Percentiles rank a stretch among this genome's conserved stretches.
These are phyloP conservation scores for Staurois parvus DNA, from an alignment of 2,797 vertebrate species.

Conservation along the genomic window DNA sequence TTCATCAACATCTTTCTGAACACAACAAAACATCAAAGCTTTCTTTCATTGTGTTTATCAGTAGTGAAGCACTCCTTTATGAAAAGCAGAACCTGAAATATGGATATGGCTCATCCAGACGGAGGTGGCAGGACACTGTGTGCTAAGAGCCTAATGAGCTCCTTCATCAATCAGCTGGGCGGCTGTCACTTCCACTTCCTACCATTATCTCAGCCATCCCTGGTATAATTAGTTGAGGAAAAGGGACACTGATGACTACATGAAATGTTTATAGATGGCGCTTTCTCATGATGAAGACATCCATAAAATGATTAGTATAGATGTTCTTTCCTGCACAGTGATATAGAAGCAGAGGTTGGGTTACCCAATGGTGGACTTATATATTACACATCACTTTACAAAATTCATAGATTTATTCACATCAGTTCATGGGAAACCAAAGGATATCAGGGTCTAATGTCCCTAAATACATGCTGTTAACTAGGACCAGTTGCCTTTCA, in stretches of 20 bases:
- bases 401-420: not conserved
- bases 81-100: conserved; percentile 67
- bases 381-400: not conserved
- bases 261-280: not conserved
- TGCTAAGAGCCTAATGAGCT: conserved; percentile 65
- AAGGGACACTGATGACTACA: not conserved
- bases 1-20: conserved; percentile 28
- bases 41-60: conserved; percentile 59
- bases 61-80: conserved; percentile 68
- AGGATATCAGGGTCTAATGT: too few relatives aligned
- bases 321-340: too few relatives aligned
- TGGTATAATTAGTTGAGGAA: not conserved
- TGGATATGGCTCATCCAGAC: conserved; percentile 68
- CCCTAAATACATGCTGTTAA: too few relatives aligned
- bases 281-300: not conserved
- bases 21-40: conserved; percentile 68
- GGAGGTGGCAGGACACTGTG: conserved; percentile 67
- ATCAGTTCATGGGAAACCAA: not conserved
- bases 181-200: conserved; percentile 13
- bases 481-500: too few relatives aligned
- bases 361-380: not conserved
- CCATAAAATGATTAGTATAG: not conserved
- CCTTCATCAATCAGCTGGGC: conserved; percentile 15
- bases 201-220: conserved; percentile 14
- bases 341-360: not conserved